Evolutionary conservation across 2,888 invertebrate species (phyloP).

Genomic region (Tenodera sinensis): DNA sequence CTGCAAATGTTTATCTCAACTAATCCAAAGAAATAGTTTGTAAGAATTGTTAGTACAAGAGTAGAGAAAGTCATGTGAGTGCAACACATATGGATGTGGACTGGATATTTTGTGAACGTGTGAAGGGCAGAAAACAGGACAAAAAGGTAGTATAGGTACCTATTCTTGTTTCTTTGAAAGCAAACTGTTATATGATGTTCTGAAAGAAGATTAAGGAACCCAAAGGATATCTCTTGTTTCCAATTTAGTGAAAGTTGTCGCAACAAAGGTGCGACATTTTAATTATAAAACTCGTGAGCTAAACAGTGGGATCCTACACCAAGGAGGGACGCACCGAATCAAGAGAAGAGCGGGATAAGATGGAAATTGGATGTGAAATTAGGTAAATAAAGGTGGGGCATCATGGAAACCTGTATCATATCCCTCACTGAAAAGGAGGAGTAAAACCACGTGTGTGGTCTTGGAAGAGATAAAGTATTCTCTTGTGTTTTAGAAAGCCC

Average conservation of each 20-base stretch:
- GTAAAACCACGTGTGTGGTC: too few relatives aligned
- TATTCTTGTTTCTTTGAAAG: not conserved
- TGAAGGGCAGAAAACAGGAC: too few relatives aligned
- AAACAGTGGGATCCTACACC: not conserved
- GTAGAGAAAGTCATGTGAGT: too few relatives aligned
- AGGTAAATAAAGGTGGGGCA: conserved; percentile 15
- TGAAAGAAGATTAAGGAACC: not conserved
- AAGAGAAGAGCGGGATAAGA: not conserved
- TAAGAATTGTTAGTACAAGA: too few relatives aligned
- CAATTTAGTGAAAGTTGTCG: not conserved
- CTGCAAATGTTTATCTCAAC: too few relatives aligned
- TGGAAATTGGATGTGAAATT: conserved; percentile 18
- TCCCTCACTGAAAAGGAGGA: not conserved
- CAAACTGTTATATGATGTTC: not conserved
- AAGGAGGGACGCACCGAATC: not conserved
- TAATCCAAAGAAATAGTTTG: too few relatives aligned
- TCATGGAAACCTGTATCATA: not conserved
- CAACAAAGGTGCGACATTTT: not conserved
- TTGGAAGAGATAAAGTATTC: too few relatives aligned
- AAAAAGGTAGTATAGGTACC: too few relatives aligned
- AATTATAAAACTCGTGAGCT: not conserved
- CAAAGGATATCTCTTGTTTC: not conserved
- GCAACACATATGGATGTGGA: too few relatives aligned
- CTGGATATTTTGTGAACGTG: too few relatives aligned
- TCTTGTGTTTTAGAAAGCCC: too few relatives aligned